Conservation (phyloP, 2,797 vertebrate genomes). For the Pagetopsis macropterus region DNA sequence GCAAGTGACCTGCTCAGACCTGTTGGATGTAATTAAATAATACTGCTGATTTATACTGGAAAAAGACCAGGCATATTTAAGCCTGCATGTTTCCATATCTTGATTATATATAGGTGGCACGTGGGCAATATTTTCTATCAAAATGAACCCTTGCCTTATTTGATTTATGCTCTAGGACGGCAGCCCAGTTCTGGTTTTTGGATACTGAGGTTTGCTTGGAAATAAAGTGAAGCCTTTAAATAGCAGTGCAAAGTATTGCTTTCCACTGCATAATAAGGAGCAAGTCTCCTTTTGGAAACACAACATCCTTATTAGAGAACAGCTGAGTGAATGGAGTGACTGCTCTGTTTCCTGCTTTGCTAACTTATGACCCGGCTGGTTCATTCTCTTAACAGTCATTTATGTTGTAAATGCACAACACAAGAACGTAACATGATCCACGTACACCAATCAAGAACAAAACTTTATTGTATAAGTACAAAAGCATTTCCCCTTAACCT, state of each 20-base stretch:
- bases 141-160: conserved; percentile 12
- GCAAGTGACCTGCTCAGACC: conserved; percentile 44
- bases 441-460: conserved; percentile 53
- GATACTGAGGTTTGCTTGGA: conserved; percentile 44
- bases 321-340: conserved; percentile 10
- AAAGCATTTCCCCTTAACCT: conserved; percentile 60
- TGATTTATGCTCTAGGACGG: conserved; percentile 20
- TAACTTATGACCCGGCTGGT: background rate
- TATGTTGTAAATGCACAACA: background rate
- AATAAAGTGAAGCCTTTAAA: conserved; percentile 45
- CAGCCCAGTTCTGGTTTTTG: conserved; percentile 47
- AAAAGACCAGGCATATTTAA: background rate
- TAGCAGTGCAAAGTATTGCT: conserved; percentile 47
- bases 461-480: conserved; percentile 74
- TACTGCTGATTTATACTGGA: conserved; percentile 15
- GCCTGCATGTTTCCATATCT: background rate
- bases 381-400: background rate
- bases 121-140: conserved; percentile 9
- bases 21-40: conserved; percentile 25
- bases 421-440: conserved; percentile 42
- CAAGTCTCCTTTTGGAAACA: conserved; percentile 32
- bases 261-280: conserved; percentile 55
- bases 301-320: conserved; percentile 41
- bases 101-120: conserved; percentile 12
- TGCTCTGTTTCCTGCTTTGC: background rate